A percentile compares a stretch with the other conserved stretches of the same genome.
Conservation (phyloP, 1,140 invertebrate species). For the Wiebesia pumilae region DNA sequence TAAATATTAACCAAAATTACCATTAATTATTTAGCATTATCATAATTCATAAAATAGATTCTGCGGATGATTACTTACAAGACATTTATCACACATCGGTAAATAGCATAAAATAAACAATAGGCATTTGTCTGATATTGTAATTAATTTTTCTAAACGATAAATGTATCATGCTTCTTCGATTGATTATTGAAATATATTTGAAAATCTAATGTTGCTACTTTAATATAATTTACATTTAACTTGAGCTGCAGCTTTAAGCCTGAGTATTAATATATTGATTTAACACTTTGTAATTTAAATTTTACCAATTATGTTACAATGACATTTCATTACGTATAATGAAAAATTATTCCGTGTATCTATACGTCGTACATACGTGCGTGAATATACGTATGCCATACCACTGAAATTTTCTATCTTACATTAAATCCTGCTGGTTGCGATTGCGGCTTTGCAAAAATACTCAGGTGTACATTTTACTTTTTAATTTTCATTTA, state of each 20-base stretch:
- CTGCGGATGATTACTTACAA: too few relatives aligned
- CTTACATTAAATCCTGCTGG: background rate
- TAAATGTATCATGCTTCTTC: background rate
- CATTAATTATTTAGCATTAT: too few relatives aligned
- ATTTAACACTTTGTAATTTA: background rate
- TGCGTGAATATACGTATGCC: too few relatives aligned
- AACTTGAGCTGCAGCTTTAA: background rate
- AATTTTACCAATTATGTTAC: background rate
- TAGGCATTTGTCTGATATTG: background rate
- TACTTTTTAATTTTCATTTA: background rate
- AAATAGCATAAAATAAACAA: too few relatives aligned
- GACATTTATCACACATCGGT: too few relatives aligned
- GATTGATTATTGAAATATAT: background rate
- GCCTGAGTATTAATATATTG: background rate
- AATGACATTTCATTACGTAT: background rate
- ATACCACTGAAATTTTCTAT: background rate
- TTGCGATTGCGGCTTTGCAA: background rate
- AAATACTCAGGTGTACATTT: background rate
- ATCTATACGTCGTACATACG: background rate
- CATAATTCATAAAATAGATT: too few relatives aligned
- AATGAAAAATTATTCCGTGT: background rate
- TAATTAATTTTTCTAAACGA: background rate
- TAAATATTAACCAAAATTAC: too few relatives aligned
- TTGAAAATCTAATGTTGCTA: background rate
- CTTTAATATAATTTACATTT: background rate